A percentile compares a stretch with the other conserved stretches of the same genome.
Conservation (phyloP, 2,113 vertebrate genomes). For the Eolophus roseicapilla region DNA sequence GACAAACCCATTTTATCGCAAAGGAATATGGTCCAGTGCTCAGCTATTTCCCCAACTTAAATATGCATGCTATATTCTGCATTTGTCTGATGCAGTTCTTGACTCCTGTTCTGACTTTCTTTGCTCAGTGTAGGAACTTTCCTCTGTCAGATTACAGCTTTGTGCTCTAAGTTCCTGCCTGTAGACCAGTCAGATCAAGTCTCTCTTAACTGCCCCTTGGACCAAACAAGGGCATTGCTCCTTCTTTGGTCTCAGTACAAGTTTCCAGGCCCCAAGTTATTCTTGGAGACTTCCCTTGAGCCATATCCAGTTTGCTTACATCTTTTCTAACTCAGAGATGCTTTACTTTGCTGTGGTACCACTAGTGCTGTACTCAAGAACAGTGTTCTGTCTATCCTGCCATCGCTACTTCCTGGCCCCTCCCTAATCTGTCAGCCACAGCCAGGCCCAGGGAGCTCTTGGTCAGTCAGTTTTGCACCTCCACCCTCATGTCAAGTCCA, state of each 20-base stretch:
- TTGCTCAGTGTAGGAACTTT: neutral
- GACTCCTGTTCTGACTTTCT: neutral
- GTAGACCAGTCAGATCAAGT: neutral
- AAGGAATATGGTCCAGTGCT: neutral
- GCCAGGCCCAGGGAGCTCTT: neutral
- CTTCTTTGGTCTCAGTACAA: neutral
- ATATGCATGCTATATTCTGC: too few species aligned
- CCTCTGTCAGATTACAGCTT: neutral
- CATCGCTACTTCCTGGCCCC: neutral
- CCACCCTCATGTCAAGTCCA: fast-evolving
- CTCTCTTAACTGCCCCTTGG: neutral
- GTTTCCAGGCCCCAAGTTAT: neutral
- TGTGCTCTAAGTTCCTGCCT: neutral
- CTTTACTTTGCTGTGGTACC: neutral
- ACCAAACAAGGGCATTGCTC: neutral
- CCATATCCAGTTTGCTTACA: neutral
- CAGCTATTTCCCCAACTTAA: neutral
- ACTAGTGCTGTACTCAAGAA: too few species aligned
- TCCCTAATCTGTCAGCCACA: neutral
- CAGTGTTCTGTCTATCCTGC: neutral
- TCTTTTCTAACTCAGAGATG: neutral
- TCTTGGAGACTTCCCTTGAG: neutral
- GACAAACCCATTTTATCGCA: neutral
- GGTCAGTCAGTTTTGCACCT: neutral
- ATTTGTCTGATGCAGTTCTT: neutral